These are phyloP conservation scores for Antheraea pernyi DNA, from an alignment of 1,140 invertebrate genomes.

Conservation along the genomic window DNA sequence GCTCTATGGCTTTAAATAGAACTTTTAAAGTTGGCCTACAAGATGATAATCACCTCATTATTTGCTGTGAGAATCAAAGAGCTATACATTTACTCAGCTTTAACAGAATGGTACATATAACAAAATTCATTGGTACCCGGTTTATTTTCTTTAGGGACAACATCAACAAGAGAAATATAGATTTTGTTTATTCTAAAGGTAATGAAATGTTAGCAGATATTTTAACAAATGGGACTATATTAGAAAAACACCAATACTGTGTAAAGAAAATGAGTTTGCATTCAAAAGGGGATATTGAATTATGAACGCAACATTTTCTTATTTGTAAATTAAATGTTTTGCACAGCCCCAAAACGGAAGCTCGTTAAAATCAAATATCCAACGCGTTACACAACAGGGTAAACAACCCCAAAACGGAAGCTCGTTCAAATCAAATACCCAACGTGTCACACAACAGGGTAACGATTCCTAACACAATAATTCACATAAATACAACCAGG, in stretches of 20 bases:
- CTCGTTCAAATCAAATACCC: too few relatives aligned
- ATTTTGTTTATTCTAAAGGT: slow-evolving; percentile 32
- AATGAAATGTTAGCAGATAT: slow-evolving; percentile 37
- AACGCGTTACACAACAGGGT: too few relatives aligned
- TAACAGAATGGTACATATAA: slow-evolving; percentile 32
- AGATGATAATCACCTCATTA: slow-evolving; percentile 4
- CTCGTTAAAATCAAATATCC: too few relatives aligned
- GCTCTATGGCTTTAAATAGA: slow-evolving; percentile 33
- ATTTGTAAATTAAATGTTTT: too few relatives aligned
- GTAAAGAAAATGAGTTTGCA: slow-evolving; percentile 27
- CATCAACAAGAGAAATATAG: slow-evolving; percentile 30
- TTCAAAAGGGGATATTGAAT: slow-evolving; percentile 20
- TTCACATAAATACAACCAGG: too few relatives aligned
- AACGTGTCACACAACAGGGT: too few relatives aligned
- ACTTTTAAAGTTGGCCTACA: slow-evolving; percentile 22
- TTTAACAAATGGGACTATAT: slow-evolving; percentile 26
- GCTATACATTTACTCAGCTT: slow-evolving; percentile 27
- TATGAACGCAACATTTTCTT: slow-evolving; percentile 3
- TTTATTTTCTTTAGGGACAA: slow-evolving; percentile 37
- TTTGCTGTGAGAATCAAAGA: slow-evolving; percentile 35
- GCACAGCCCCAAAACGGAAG: too few relatives aligned
- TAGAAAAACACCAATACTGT: slow-evolving; percentile 22
- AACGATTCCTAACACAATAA: too few relatives aligned
- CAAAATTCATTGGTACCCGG: slow-evolving; percentile 43
- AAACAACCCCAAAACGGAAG: too few relatives aligned